These are phyloP conservation scores for Acanthacorydalis orientalis DNA, from an alignment of 2,888 invertebrate species.

Conservation along the genomic window DNA sequence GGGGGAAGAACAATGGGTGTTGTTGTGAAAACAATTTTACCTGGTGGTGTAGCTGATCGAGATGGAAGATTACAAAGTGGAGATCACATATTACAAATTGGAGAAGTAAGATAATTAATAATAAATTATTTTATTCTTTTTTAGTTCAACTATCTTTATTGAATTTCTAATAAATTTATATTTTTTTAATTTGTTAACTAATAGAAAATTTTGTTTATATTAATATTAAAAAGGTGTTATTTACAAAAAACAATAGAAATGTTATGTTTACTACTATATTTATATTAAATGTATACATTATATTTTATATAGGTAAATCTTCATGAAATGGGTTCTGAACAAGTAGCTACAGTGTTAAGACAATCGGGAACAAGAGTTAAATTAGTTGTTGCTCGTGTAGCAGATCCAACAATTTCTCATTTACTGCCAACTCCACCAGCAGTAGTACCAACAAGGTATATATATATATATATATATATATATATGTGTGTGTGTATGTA, in stretches of 20 bases:
- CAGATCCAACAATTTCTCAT: constrained; percentile 54
- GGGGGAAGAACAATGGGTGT: constrained; percentile 95
- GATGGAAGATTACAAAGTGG: constrained; percentile 95
- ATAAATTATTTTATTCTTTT: too few species aligned
- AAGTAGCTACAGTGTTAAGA: constrained; percentile 86
- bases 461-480: neutral
- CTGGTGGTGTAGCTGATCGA: constrained; percentile 93
- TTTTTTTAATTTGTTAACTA: neutral
- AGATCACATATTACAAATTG: constrained; percentile 86
- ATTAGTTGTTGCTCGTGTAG: constrained; percentile 83
- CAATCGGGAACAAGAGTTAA: constrained; percentile 92
- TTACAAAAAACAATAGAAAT: too few species aligned
- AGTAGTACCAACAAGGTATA: constrained; percentile 42
- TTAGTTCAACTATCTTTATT: too few species aligned
- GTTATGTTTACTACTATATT: neutral
- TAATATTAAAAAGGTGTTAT: too few species aligned
- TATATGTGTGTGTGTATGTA: constrained; percentile 1
- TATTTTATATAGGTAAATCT: constrained; percentile 32
- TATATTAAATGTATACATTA: constrained; percentile 6
- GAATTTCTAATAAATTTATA: neutral
- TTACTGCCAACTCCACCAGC: constrained; percentile 47
- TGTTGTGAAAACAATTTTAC: constrained; percentile 96
- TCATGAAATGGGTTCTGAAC: constrained; percentile 96
- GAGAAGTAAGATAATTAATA: constrained; percentile 18
- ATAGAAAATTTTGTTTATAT: too few species aligned